Evolutionary conservation across 1,140 invertebrate genomes (phyloP).

Genomic region (Dicyema japonicum): DNA sequence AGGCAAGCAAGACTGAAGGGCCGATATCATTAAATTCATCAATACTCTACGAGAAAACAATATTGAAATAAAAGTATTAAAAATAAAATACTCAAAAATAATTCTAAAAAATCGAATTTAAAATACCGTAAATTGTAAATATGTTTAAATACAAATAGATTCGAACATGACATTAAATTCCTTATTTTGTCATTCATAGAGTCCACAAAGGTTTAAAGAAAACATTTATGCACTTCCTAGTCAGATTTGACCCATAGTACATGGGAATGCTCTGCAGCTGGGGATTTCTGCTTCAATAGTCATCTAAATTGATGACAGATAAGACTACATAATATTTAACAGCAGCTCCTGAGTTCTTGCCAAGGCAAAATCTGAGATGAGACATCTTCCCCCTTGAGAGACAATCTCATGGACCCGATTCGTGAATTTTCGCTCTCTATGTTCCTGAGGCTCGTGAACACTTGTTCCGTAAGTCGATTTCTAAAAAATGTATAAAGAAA

Average conservation of each 20-base stretch:
- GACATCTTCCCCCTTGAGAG: constrained; percentile 57
- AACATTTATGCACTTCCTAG: constrained; percentile 97
- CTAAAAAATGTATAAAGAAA: too few relatives aligned
- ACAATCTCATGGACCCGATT: constrained; percentile 77
- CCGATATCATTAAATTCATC: constrained; percentile 96
- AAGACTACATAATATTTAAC: too few relatives aligned
- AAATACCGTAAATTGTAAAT: constrained; percentile 78
- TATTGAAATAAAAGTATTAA: too few relatives aligned
- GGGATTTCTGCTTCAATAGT: constrained; percentile 86
- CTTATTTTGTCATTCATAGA: constrained; percentile 93
- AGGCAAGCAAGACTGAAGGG: constrained; percentile 91
- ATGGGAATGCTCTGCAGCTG: constrained; percentile 94
- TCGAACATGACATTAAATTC: constrained; percentile 75
- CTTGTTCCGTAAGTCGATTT: constrained; percentile 97
- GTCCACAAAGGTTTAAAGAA: constrained; percentile 96
- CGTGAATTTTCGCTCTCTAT: constrained; percentile 70
- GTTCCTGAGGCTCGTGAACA: constrained; percentile 85
- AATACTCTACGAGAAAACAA: too few relatives aligned
- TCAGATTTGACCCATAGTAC: constrained; percentile 66
- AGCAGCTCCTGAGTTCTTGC: constrained; percentile 83
- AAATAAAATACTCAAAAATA: constrained; percentile 1
- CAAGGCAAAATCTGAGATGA: constrained; percentile 90
- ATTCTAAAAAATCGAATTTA: constrained; percentile 1
- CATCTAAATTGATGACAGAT: too few relatives aligned
- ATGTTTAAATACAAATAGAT: constrained; percentile 94